Percentiles rank a stretch among this genome's conserved stretches.
phyloP scores from a whole-genome alignment of 2,888 invertebrate genomes.

The Trachelus troglodyta region DNA sequence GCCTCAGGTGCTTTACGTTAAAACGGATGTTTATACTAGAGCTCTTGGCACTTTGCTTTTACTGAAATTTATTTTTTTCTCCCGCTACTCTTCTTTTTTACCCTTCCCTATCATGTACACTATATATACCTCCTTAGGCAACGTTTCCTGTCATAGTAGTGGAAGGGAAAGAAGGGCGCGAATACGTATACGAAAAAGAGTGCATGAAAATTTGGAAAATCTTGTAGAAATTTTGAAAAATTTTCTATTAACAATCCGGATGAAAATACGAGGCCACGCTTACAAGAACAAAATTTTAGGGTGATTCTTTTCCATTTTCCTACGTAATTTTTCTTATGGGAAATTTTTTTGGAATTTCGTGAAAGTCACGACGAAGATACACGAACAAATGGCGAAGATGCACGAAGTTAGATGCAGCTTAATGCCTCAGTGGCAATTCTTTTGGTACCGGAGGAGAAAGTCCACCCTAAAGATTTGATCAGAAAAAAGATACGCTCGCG shows the following conservation, averaged over 20 bases:
- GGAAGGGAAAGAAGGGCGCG: conserved; percentile 19
- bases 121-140: conserved; percentile 15
- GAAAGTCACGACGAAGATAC: conserved; percentile 36
- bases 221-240: conserved; percentile 17
- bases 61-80: conserved; percentile 49
- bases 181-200: conserved; percentile 30
- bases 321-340: neutral
- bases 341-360: neutral
- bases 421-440: conserved; percentile 42
- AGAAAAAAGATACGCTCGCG: conserved; percentile 30
- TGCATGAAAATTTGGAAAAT: neutral
- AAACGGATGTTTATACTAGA: conserved; percentile 45
- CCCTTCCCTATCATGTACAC: conserved; percentile 9
- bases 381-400: conserved; percentile 5
- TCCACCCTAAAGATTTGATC: conserved; percentile 55
- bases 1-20: conserved; percentile 52
- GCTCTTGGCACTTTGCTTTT: conserved; percentile 52
- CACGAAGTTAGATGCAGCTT: conserved; percentile 22
- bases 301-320: neutral
- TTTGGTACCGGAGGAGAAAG: conserved; percentile 41
- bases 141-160: neutral
- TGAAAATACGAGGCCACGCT: neutral
- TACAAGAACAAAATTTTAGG: neutral
- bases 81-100: conserved; percentile 19
- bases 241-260: neutral